Evolutionary conservation across 1,140 invertebrate species (phyloP).

Genomic region (Zophobas morio): DNA sequence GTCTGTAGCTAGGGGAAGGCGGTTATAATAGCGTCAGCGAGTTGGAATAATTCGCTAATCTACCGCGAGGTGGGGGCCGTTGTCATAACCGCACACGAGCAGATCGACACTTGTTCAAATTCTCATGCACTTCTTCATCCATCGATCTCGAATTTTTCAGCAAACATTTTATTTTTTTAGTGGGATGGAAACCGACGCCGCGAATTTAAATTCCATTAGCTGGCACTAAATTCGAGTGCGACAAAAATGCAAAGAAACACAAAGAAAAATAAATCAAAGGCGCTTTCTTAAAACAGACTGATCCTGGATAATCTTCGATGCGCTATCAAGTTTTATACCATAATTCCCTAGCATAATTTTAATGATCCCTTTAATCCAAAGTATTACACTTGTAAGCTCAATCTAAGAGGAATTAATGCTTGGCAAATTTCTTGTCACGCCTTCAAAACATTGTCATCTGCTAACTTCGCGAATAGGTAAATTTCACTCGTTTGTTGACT

Average conservation of each 20-base stretch:
- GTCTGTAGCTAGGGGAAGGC: slow-evolving; percentile 50
- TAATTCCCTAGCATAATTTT: slow-evolving; percentile 69
- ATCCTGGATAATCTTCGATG: slow-evolving; percentile 68
- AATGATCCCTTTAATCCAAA: slow-evolving; percentile 67
- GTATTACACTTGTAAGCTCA: slow-evolving; percentile 67
- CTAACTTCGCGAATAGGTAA: slow-evolving; percentile 35
- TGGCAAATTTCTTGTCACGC: slow-evolving; percentile 64
- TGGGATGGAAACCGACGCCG: background rate
- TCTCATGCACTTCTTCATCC: slow-evolving; percentile 57
- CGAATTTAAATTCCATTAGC: slow-evolving; percentile 6
- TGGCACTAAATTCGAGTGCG: background rate
- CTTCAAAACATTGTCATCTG: slow-evolving; percentile 56
- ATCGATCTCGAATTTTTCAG: slow-evolving; percentile 24
- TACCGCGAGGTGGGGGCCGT: slow-evolving; percentile 53
- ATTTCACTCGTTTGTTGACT: slow-evolving; percentile 23
- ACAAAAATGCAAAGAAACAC: background rate
- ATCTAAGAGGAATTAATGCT: slow-evolving; percentile 67
- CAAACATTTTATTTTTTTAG: slow-evolving; percentile 5
- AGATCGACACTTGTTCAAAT: slow-evolving; percentile 58
- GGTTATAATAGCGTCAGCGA: slow-evolving; percentile 61
- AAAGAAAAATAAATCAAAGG: slow-evolving; percentile 57
- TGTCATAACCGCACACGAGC: slow-evolving; percentile 57
- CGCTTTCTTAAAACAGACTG: slow-evolving; percentile 65
- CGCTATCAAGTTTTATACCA: slow-evolving; percentile 69
- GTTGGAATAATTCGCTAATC: slow-evolving; percentile 65